These are phyloP conservation scores for Ctenosaura bakeri DNA, from an alignment of 2,797 vertebrate genomes.

Conservation along the genomic window DNA sequence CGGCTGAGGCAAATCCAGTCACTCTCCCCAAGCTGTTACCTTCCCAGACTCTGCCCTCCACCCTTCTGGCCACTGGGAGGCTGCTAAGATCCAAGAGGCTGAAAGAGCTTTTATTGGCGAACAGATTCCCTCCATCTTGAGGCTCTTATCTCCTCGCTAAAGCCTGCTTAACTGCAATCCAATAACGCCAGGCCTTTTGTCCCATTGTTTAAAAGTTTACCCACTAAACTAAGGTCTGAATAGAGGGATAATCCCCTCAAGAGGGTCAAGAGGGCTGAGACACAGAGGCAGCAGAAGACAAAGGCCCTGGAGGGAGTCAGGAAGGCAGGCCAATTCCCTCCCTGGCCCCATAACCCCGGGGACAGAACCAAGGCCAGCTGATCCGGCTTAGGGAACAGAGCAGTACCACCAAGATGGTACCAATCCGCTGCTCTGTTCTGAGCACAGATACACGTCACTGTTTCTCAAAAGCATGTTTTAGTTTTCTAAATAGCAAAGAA, in stretches of 20 bases:
- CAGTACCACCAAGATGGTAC: background rate
- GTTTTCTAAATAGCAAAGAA: background rate
- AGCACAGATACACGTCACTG: background rate
- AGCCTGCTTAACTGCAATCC: slow-evolving; percentile 86
- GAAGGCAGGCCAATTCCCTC: background rate
- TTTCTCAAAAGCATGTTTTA: background rate
- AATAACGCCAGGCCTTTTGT: slow-evolving; percentile 84
- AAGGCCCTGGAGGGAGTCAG: slow-evolving; percentile 31
- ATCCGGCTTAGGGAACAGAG: background rate
- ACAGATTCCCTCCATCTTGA: slow-evolving; percentile 31
- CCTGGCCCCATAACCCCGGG: background rate
- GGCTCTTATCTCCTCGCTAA: slow-evolving; percentile 42
- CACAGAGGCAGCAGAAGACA: slow-evolving; percentile 2
- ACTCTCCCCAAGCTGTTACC: background rate
- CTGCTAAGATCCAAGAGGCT: slow-evolving; percentile 20
- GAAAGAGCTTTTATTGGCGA: slow-evolving; percentile 25
- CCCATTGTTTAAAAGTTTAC: slow-evolving; percentile 87
- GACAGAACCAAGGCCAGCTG: background rate
- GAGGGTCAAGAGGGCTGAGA: slow-evolving; percentile 33
- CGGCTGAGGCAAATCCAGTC: background rate
- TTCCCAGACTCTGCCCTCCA: background rate
- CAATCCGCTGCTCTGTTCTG: background rate
- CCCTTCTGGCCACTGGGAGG: background rate
- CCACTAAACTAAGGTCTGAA: slow-evolving; percentile 81
- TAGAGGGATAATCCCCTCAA: slow-evolving; percentile 83